These are phyloP conservation scores for Lynx canadensis DNA, from an alignment of 2,113 vertebrate species.

Conservation along the genomic window DNA sequence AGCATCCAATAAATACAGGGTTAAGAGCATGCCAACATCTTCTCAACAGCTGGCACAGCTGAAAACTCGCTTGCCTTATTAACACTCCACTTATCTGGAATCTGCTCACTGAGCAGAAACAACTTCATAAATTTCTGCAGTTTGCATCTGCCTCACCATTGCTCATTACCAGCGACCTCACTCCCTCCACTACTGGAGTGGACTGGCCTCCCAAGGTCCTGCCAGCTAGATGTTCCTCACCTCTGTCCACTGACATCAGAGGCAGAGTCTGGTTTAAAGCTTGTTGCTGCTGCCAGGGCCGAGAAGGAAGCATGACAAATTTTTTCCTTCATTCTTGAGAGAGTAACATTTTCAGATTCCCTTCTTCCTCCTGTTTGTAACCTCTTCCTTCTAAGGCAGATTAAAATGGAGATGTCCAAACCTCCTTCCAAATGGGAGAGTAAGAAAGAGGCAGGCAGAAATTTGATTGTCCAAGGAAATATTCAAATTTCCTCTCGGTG, in stretches of 20 bases:
- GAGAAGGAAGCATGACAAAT: slow-evolving; percentile 67
- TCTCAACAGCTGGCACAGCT: slow-evolving; percentile 84
- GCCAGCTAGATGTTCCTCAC: slow-evolving; percentile 60
- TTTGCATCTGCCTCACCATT: slow-evolving; percentile 83
- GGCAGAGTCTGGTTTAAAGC: neutral
- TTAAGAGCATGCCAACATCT: slow-evolving; percentile 65
- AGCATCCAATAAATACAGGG: slow-evolving; percentile 53
- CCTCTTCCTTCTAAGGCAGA: neutral
- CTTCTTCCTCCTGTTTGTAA: neutral
- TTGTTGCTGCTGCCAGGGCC: slow-evolving; percentile 24
- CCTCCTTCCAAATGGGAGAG: slow-evolving; percentile 29
- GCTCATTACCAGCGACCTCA: slow-evolving; percentile 85
- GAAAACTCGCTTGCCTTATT: slow-evolving; percentile 85
- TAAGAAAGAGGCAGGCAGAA: neutral
- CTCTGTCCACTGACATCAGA: slow-evolving; percentile 73
- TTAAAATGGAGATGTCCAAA: slow-evolving; percentile 28
- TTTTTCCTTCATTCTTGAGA: neutral
- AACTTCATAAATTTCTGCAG: slow-evolving; percentile 85
- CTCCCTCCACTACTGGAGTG: slow-evolving; percentile 67
- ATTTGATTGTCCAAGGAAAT: slow-evolving; percentile 45
- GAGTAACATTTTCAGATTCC: slow-evolving; percentile 25
- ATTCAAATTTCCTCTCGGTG: slow-evolving; percentile 2
- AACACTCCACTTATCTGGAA: slow-evolving; percentile 87
- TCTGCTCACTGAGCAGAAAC: slow-evolving; percentile 87
- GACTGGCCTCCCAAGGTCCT: slow-evolving; percentile 71